Base-by-base conservation (phyloP, 2,888 invertebrate species). In the Meghimatium bilineatum region DNA sequence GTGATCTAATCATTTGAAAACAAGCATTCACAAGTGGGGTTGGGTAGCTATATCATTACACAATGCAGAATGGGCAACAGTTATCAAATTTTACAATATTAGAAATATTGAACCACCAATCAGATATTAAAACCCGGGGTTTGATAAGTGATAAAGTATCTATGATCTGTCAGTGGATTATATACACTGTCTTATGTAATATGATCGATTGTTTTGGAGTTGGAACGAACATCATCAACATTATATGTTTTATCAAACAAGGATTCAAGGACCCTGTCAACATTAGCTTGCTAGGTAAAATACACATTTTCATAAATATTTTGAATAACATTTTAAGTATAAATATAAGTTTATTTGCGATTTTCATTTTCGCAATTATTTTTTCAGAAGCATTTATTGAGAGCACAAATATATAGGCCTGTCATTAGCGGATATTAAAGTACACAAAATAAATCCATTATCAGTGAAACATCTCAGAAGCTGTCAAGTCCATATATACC, bases 181-280 rank as follows among this genome's bases (percentile, higher is more conserved):
- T 72, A 17, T 44, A n/a, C 44, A 49, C 72, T 20, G 49, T 26
- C n/a, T 1, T 44, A 6, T 72, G 72, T n/a, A 26, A 72, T 8
- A 34, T 34, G 1, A 72, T 72, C n/a, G 72, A 72, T 44, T 23
- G 44, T 12, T 72, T 72, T 72, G 72, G 72, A 0, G 44, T 72
- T 34, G 44, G 44, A 6, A 72, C 44, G 3, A 72, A 72, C n/a
- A 44, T 72, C n/a, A 72, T 72, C 72, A 72, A 72, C 72, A 72
- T 72, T 14, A 44, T 44, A 29, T 72, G 72, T 49, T 72, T 72
- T 44, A 38, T 72, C 49, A 72, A 72, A n/a, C 72, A 72, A 29
- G 72, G 72, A 3, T 72, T 72, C n/a, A 44, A 49, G 44, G 72
- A 72, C 29, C 44, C 72, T 10, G 49, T 72, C 0, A 72, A 72